Conservation (phyloP, 2,888 invertebrate genomes). For the Amorpha juglandis region DNA sequence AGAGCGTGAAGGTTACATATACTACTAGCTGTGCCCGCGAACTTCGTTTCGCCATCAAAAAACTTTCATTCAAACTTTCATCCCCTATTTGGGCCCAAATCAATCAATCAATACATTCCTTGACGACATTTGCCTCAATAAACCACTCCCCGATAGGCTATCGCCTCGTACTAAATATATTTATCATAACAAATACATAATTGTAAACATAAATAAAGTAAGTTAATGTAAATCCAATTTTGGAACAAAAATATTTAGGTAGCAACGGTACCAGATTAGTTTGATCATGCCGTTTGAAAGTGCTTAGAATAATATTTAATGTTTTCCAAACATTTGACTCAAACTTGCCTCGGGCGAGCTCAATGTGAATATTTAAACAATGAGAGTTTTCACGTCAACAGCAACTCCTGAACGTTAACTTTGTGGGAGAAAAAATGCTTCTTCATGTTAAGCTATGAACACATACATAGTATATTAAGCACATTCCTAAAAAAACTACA, state of each 20-base stretch:
- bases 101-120: no score
- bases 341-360: neutral
- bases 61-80: no score
- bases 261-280: conserved; percentile 9
- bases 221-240: neutral
- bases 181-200: neutral
- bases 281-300: conserved; percentile 1
- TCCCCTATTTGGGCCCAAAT: no score
- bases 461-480: no score
- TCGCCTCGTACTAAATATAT: neutral
- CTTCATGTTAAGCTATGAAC: no score
- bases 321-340: neutral
- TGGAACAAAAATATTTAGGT: neutral
- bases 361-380: conserved; percentile 4
- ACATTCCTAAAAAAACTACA: no score
- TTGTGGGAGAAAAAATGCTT: no score
- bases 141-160: no score
- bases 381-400: neutral
- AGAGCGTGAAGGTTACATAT: neutral
- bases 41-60: no score
- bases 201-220: neutral
- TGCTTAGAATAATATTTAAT: conserved; percentile 15
- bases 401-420: neutral
- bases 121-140: no score
- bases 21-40: neutral